Evolutionary conservation across 2,888 invertebrate genomes (phyloP).

Genomic region (Amblyteles armatorius): DNA sequence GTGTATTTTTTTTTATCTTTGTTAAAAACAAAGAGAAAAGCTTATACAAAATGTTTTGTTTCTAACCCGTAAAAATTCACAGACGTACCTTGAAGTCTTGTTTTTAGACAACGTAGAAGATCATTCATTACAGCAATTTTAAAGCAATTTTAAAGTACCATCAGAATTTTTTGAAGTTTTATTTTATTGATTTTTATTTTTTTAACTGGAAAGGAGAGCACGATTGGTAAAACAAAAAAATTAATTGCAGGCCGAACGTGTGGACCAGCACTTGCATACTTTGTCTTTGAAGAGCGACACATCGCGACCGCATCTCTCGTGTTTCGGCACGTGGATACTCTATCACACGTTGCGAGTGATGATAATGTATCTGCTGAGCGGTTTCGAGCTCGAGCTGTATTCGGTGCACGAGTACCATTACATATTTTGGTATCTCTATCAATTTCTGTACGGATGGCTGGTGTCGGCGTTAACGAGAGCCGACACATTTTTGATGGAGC

Average conservation of each 20-base stretch:
- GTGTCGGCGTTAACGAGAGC: conserved; percentile 96
- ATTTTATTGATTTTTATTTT: no score
- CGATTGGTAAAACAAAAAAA: not conserved
- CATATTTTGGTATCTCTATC: conserved; percentile 98
- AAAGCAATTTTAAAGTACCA: not conserved
- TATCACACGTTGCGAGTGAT: conserved; percentile 97
- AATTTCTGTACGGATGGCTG: conserved; percentile 97
- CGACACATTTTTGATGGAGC: conserved; percentile 92
- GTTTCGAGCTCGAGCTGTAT: conserved; percentile 98
- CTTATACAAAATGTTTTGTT: no score
- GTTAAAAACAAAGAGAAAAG: no score
- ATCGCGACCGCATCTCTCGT: conserved; percentile 91
- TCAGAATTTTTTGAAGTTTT: no score
- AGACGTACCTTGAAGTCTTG: no score
- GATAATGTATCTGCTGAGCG: conserved; percentile 97
- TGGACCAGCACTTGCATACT: conserved; percentile 93
- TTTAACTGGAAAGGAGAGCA: not conserved
- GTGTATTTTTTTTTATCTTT: not conserved
- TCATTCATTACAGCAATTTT: no score
- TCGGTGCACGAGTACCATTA: conserved; percentile 98
- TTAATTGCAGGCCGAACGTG: conserved; percentile 91
- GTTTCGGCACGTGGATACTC: conserved; percentile 97
- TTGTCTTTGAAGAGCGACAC: conserved; percentile 89
- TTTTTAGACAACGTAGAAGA: no score
- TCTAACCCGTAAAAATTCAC: no score